A percentile compares a stretch with the other conserved stretches of the same genome.
phyloP scores from a whole-genome alignment of 1,140 invertebrate species.

The Aphis craccivora region DNA sequence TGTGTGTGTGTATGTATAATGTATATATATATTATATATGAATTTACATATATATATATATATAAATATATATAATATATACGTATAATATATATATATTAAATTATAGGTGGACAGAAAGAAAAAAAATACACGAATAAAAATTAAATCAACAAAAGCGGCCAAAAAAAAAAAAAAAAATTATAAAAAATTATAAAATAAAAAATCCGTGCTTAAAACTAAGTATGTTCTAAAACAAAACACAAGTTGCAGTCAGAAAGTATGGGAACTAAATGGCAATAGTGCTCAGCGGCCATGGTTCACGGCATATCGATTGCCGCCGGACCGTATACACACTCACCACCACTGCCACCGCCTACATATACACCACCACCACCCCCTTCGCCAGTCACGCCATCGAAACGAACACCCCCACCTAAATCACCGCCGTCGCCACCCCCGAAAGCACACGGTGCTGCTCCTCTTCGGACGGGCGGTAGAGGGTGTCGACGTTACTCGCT shows the following conservation, averaged over 20 bases:
- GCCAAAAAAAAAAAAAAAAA: constrained; percentile 26
- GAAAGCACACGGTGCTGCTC: not conserved
- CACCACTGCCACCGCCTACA: not conserved
- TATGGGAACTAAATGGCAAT: constrained; percentile 57
- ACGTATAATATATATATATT: constrained; percentile 7
- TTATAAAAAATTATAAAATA: constrained; percentile 34
- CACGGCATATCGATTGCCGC: constrained; percentile 46
- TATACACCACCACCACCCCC: not conserved
- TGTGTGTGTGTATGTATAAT: not conserved
- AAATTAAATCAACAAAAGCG: constrained; percentile 43
- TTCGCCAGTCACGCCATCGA: not conserved
- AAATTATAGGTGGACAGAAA: not conserved
- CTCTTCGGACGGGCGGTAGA: not conserved
- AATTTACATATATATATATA: not conserved
- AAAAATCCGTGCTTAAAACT: constrained; percentile 58
- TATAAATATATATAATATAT: not conserved
- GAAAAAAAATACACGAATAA: constrained; percentile 3
- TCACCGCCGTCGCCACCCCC: not conserved
- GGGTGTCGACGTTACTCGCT: not conserved
- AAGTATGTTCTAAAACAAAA: constrained; percentile 57
- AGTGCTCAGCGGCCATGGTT: constrained; percentile 28
- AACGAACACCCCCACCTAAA: not conserved
- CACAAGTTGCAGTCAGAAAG: constrained; percentile 57
- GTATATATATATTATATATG: not conserved
- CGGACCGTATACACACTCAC: not conserved